phyloP scores from a whole-genome alignment of 1,140 invertebrate species.

The Bacillus rossius region DNA sequence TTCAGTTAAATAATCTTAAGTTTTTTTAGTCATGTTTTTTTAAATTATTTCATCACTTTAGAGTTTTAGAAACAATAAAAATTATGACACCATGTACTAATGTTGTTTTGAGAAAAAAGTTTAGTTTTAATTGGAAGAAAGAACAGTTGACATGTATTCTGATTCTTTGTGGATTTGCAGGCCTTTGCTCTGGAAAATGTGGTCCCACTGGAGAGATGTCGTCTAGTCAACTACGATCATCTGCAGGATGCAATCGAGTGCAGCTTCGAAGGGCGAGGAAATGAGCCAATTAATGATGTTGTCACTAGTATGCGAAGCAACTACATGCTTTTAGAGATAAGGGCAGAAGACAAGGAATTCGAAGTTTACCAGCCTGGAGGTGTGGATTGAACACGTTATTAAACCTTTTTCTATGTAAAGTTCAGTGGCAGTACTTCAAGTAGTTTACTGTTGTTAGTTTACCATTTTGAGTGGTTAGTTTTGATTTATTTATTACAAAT shows the following conservation, averaged over 20 bases:
- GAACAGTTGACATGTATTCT: too few species aligned
- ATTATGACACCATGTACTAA: background rate
- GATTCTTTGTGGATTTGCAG: too few species aligned
- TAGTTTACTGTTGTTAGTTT: too few species aligned
- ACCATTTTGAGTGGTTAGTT: conserved; percentile 10
- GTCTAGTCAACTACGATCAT: conserved; percentile 67
- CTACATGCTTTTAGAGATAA: conserved; percentile 65
- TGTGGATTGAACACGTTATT: conserved; percentile 26
- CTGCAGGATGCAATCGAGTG: conserved; percentile 60
- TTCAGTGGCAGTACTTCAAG: conserved; percentile 13
- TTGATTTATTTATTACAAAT: too few species aligned
- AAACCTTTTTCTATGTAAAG: conserved; percentile 7
- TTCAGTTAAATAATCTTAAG: too few species aligned
- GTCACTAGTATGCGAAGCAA: conserved; percentile 43
- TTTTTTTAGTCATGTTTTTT: too few species aligned
- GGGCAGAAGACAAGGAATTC: conserved; percentile 56
- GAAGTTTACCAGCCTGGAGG: conserved; percentile 58
- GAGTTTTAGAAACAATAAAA: conserved; percentile 1
- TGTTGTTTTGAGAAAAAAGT: background rate
- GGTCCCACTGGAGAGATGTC: conserved; percentile 58
- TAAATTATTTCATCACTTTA: too few species aligned
- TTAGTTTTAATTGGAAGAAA: too few species aligned
- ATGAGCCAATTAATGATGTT: conserved; percentile 48
- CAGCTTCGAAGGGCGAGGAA: conserved; percentile 58
- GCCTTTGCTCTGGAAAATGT: conserved; percentile 53